phyloP scores from a whole-genome alignment of 2,888 invertebrate species.

The Hypomecis atomaria region DNA sequence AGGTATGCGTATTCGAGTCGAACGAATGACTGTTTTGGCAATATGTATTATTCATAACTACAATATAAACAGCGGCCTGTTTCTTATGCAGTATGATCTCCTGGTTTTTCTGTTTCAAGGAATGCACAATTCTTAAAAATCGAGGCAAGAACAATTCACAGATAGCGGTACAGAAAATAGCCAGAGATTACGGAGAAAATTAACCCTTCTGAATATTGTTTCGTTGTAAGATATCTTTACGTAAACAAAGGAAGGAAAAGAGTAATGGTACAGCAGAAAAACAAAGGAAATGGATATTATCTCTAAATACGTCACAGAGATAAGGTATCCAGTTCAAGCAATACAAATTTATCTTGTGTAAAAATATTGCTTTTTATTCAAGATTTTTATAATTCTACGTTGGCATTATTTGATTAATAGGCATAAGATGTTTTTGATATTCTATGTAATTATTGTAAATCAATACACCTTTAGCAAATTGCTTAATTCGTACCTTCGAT shows the following conservation, averaged over 20 bases:
- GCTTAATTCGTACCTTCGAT: background rate
- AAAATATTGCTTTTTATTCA: too few species aligned
- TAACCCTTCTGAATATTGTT: background rate
- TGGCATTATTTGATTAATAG: too few species aligned
- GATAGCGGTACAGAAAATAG: background rate
- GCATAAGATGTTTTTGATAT: too few species aligned
- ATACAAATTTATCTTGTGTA: too few species aligned
- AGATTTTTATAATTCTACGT: too few species aligned
- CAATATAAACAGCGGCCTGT: slow-evolving; percentile 60
- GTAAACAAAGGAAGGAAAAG: background rate
- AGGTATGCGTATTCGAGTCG: slow-evolving; percentile 51
- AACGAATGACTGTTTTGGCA: slow-evolving; percentile 62
- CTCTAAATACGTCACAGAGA: too few species aligned
- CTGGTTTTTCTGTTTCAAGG: slow-evolving; percentile 33
- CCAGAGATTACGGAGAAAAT: background rate
- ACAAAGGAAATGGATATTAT: too few species aligned
- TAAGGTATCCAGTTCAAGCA: too few species aligned
- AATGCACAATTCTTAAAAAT: slow-evolving; percentile 12
- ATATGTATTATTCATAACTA: slow-evolving; percentile 75
- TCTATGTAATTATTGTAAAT: background rate
- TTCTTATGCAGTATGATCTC: slow-evolving; percentile 38
- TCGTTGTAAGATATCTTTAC: background rate
- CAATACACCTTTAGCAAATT: background rate
- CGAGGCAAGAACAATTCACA: slow-evolving; percentile 9
- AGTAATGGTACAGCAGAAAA: too few species aligned